A percentile compares a stretch with the other conserved stretches of the same genome.
Evolutionary conservation across 1,140 invertebrate genomes (phyloP).

Genomic region (Ylistrum balloti): DNA sequence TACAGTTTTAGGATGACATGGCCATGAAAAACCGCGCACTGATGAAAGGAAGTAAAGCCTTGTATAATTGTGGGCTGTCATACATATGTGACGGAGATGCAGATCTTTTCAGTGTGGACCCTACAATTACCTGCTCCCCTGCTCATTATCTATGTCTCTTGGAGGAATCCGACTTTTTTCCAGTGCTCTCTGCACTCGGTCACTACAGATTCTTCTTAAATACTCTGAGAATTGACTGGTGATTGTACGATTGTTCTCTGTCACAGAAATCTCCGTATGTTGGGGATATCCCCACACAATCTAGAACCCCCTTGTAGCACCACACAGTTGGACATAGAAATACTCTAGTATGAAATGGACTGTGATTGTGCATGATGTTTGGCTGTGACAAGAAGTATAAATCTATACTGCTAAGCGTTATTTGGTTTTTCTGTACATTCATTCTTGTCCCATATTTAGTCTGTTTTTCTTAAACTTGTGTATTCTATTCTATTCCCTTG

Average conservation of each 20-base stretch:
- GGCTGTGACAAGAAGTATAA: no score
- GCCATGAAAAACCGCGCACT: not conserved
- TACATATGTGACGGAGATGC: not conserved
- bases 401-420: no score
- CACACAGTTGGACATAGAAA: no score
- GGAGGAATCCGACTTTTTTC: not conserved
- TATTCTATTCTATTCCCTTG: not conserved
- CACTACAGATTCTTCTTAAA: not conserved
- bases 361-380: no score
- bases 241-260: not conserved
- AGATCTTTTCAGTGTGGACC: not conserved
- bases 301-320: no score
- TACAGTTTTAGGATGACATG: not conserved
- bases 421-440: no score
- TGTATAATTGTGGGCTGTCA: not conserved
- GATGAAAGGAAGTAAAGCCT: conserved; percentile 12
- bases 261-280: not conserved
- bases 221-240: not conserved
- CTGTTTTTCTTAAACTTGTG: not conserved
- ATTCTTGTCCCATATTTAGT: not conserved
- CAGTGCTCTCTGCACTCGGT: not conserved
- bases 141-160: not conserved
- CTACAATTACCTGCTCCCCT: conserved; percentile 4
- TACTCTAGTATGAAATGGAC: no score
- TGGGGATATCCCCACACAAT: not conserved